phyloP scores from a whole-genome alignment of 2,888 invertebrate species.

The Lutraria lutraria region DNA sequence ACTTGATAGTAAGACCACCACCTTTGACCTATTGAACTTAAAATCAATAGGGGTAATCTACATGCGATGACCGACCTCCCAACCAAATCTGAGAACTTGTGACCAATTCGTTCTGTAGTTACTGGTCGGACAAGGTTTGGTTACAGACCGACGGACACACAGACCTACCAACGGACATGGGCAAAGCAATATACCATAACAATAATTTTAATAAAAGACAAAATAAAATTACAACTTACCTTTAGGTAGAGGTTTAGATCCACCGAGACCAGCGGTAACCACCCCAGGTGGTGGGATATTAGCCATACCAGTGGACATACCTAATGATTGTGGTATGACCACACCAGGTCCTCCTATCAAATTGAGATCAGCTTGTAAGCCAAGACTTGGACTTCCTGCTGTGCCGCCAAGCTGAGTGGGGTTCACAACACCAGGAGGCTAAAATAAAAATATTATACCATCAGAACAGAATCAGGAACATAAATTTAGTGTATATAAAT shows the following conservation, averaged over 20 bases:
- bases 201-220: no score
- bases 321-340: slow-evolving; percentile 73
- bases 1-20: no score
- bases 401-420: slow-evolving; percentile 75
- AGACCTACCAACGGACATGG: no score
- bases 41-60: no score
- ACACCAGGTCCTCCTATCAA: slow-evolving; percentile 66
- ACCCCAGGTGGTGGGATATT: slow-evolving; percentile 68
- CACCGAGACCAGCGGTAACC: slow-evolving; percentile 54
- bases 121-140: no score
- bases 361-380: slow-evolving; percentile 47
- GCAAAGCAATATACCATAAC: no score
- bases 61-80: no score
- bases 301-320: slow-evolving; percentile 56
- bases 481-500: no score
- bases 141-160: no score
- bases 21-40: no score
- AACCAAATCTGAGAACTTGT: no score
- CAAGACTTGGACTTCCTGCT: slow-evolving; percentile 46
- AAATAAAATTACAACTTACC: slow-evolving; percentile 33
- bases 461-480: neutral
- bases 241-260: slow-evolving; percentile 55
- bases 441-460: slow-evolving; percentile 24
- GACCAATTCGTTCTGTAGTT: no score
- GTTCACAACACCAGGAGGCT: slow-evolving; percentile 83